Base-by-base conservation (phyloP, 2,797 vertebrate species). In the Carapus acus region DNA sequence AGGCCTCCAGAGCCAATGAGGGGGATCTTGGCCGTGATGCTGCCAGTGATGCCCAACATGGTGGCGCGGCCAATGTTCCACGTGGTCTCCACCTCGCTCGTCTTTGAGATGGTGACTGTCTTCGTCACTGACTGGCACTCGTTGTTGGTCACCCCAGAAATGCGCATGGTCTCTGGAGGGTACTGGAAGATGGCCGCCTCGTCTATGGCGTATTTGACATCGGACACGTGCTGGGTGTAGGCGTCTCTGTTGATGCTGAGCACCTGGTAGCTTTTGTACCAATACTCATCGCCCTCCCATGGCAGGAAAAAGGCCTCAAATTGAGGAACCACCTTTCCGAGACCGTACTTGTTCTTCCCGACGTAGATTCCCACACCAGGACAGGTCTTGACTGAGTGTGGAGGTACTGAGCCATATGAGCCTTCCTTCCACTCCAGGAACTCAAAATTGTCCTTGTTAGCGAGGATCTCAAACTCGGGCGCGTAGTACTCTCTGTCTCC, bases 321-420 rank as follows among this genome's bases (percentile, higher is more conserved):
- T 60, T 82, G 62, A 2, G 80, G 45, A 4, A 86, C 86, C 3
- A 90, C 87, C 45, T 89, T 90, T 6, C 88, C 88, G 0, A 89
- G 83, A 1, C 88, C 88, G 1, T 89, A 89, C 70, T 87, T 86
- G 76, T 89, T 89, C 73, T 86, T 88, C 1, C 87, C 88, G 7
- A 88, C 83, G 1, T 76, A 90, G 63, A 83, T 79, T 6, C 69
- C 62, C 3, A 73, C 76, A 1, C 80, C 81, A 0, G 62, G 22
- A 23, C 87, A 89, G 14, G 87, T 85, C 14, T 65, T 71, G 48
- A 87, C 77, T 1, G 85, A 79, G 21, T 83, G 9, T 0, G 68
- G 53, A 1, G 88, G 83, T 29, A 89, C 82, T 1, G 78, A 78
- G 1, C 87, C 88, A 1, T 85, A 81, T 1, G 87, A 85, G 18